Evolutionary conservation across 2,888 invertebrate species (phyloP).

Genomic region (Athripsodes cinereus): DNA sequence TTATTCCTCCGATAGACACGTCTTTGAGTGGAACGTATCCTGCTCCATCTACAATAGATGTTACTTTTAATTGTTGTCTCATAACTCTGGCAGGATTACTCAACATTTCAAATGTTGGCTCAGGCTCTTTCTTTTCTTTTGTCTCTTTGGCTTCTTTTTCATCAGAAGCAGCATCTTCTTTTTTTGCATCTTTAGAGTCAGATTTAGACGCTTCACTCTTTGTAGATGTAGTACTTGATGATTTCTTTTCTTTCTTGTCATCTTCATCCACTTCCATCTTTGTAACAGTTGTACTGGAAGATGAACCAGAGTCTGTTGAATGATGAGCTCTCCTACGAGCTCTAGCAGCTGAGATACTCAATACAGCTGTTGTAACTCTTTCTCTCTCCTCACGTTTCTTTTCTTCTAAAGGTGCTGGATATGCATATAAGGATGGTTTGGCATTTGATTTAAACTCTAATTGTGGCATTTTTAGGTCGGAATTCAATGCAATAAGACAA

Average conservation of each 20-base stretch:
- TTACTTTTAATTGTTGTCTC: conserved; percentile 79
- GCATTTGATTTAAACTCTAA: conserved; percentile 88
- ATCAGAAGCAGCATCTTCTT: conserved; percentile 47
- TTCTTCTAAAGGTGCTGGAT: conserved; percentile 94
- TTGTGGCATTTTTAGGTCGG: conserved; percentile 88
- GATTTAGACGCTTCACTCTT: conserved; percentile 40
- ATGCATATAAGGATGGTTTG: conserved; percentile 92
- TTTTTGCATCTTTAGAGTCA: conserved; percentile 40
- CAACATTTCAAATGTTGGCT: conserved; percentile 85
- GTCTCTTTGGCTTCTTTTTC: conserved; percentile 41
- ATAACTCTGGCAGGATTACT: conserved; percentile 93
- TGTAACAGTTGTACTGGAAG: conserved; percentile 54
- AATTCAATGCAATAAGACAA: conserved; percentile 89
- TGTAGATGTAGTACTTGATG: conserved; percentile 47
- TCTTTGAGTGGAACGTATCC: conserved; percentile 86
- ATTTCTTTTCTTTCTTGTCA: conserved; percentile 46
- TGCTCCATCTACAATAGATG: conserved; percentile 74
- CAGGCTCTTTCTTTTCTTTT: conserved; percentile 72
- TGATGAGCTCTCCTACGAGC: conserved; percentile 75
- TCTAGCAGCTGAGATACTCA: conserved; percentile 89
- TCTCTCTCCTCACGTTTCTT: conserved; percentile 98
- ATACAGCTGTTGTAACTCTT: conserved; percentile 94
- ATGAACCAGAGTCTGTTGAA: conserved; percentile 35
- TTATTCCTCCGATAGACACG: conserved; percentile 89
- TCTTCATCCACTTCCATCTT: conserved; percentile 87